Evolutionary conservation across 2,113 vertebrate genomes (phyloP).

Genomic region (Ciconia stormi): DNA sequence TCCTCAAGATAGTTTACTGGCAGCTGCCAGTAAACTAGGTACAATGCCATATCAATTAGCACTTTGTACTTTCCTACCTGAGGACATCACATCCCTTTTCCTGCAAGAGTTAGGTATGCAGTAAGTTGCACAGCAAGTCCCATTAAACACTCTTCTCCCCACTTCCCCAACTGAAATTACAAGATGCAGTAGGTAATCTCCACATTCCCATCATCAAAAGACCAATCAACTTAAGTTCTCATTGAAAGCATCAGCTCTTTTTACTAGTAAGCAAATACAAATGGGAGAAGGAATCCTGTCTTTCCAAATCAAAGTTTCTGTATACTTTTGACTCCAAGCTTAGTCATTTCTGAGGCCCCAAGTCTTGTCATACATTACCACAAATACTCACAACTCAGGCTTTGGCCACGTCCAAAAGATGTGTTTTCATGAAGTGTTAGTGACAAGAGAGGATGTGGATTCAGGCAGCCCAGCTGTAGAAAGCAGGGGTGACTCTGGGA

Average conservation of each 20-base stretch:
- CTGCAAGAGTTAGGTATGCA: background rate
- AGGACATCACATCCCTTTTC: background rate
- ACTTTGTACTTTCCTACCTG: background rate
- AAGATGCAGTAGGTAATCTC: background rate
- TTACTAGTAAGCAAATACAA: background rate
- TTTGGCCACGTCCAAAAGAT: background rate
- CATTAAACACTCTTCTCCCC: background rate
- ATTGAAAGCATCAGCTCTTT: background rate
- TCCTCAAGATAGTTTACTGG: background rate
- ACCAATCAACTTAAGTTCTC: background rate
- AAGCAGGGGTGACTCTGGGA: background rate
- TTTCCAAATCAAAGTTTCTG: background rate
- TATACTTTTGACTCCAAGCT: background rate
- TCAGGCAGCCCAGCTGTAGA: background rate
- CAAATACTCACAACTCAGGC: background rate
- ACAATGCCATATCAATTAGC: background rate
- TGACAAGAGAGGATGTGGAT: background rate
- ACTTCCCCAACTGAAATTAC: background rate
- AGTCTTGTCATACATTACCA: background rate
- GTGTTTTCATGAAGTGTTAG: background rate
- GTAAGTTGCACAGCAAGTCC: background rate
- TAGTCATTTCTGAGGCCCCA: background rate
- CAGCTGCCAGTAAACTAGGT: background rate
- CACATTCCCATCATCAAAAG: background rate
- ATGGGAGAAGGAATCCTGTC: background rate